Evolutionary conservation across 2,888 invertebrate species (phyloP).

Genomic region (Oithona nana): DNA sequence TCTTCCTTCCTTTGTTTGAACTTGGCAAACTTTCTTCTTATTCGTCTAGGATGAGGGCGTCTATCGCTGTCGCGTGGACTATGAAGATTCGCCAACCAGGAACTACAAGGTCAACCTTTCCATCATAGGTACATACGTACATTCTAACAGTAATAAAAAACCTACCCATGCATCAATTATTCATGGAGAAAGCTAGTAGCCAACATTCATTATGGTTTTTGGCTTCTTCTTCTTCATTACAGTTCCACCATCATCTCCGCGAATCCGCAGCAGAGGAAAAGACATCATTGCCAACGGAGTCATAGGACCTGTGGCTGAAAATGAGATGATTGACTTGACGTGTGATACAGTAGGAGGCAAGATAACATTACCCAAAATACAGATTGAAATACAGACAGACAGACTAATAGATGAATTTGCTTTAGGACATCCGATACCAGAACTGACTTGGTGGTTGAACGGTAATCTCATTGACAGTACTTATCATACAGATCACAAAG

Average conservation of each 20-base stretch:
- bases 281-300: background rate
- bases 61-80: background rate
- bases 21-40: too few relatives aligned
- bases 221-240: background rate
- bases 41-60: background rate
- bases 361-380: background rate
- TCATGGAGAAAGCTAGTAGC: background rate
- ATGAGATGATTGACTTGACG: background rate
- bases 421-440: background rate
- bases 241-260: background rate
- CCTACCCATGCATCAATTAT: too few relatives aligned
- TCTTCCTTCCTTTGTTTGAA: too few relatives aligned
- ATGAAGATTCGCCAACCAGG: background rate
- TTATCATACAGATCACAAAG: background rate
- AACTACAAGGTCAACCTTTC: background rate
- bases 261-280: background rate
- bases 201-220: too few relatives aligned
- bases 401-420: background rate
- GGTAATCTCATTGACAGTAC: background rate
- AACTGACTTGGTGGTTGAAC: background rate
- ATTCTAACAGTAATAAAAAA: background rate
- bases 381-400: background rate
- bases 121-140: background rate
- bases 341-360: background rate
- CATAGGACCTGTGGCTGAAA: background rate